Percentiles rank a stretch among this genome's conserved stretches.
phyloP scores from a whole-genome alignment of 2,113 vertebrate genomes.

The Scomber scombrus region DNA sequence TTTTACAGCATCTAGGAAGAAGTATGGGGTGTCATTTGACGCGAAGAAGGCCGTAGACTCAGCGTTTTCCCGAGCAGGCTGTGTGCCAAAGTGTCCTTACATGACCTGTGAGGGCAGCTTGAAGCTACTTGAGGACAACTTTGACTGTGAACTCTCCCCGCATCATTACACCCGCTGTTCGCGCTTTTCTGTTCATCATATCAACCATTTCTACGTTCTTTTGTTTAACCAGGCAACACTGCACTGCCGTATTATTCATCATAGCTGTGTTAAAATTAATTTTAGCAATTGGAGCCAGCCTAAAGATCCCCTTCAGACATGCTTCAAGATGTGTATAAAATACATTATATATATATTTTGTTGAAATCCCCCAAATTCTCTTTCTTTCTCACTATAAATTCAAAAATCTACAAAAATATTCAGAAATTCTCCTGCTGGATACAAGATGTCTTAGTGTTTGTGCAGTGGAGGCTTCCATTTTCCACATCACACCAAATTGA shows the following conservation, averaged over 20 bases:
- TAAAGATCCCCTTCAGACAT: no score
- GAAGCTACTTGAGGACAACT: constrained; percentile 75
- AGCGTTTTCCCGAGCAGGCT: constrained; percentile 21
- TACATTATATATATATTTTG: no score
- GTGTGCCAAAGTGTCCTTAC: constrained; percentile 72
- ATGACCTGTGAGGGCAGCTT: constrained; percentile 62
- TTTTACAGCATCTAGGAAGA: no score
- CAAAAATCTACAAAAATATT: no score
- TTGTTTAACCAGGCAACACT: background rate
- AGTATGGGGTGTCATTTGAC: background rate
- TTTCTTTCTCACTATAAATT: no score
- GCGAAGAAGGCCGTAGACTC: background rate
- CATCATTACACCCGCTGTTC: background rate
- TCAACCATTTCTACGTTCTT: background rate
- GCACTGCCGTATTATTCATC: no score
- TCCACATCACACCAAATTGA: no score
- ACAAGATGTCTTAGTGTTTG: no score
- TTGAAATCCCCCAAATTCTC: no score
- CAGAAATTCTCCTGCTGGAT: no score
- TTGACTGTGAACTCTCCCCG: background rate
- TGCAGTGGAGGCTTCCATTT: no score
- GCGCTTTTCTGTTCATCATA: background rate
- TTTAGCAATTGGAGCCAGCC: background rate
- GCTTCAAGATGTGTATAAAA: no score
- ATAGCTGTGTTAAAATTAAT: background rate